Evolutionary conservation across 2,888 invertebrate genomes (phyloP).

Genomic region (Caenorhabditis auriculariae): DNA sequence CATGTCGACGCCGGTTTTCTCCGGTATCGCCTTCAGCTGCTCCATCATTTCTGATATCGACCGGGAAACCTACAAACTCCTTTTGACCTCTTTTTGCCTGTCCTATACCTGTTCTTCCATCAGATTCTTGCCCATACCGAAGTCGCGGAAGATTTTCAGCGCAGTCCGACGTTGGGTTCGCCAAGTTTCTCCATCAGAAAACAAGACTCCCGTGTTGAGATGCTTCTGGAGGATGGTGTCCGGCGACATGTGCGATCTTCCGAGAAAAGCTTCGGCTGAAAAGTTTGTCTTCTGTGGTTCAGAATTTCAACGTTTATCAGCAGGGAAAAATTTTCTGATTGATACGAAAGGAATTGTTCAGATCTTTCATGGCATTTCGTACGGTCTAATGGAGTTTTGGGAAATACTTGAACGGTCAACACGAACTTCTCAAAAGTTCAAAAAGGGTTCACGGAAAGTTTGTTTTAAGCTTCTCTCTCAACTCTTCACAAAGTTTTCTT

Average conservation of each 20-base stretch:
- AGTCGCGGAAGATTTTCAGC: constrained; percentile 39
- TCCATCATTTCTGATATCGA: constrained; percentile 17
- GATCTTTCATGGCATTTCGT: not conserved
- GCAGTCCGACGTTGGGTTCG: constrained; percentile 32
- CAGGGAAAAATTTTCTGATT: not conserved
- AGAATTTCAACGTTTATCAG: too few species aligned
- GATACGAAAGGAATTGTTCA: not conserved
- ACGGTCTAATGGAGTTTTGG: too few species aligned
- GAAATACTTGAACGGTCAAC: too few species aligned
- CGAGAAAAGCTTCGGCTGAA: constrained; percentile 18
- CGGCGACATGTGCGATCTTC: constrained; percentile 9
- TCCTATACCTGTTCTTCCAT: constrained; percentile 45
- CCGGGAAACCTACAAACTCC: too few species aligned
- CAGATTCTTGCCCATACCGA: constrained; percentile 36
- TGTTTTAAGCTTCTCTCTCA: too few species aligned
- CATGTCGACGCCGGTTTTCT: constrained; percentile 17
- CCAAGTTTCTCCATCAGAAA: constrained; percentile 39
- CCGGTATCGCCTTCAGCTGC: constrained; percentile 8
- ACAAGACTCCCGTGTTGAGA: constrained; percentile 10
- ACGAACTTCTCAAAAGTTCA: too few species aligned
- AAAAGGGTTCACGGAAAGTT: too few species aligned
- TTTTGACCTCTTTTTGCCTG: too few species aligned
- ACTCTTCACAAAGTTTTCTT: too few species aligned
- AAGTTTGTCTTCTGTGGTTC: not conserved
- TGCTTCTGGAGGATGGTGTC: constrained; percentile 9